phyloP scores from a whole-genome alignment of 2,888 invertebrate genomes.

The Ecdyonurus torrentis region DNA sequence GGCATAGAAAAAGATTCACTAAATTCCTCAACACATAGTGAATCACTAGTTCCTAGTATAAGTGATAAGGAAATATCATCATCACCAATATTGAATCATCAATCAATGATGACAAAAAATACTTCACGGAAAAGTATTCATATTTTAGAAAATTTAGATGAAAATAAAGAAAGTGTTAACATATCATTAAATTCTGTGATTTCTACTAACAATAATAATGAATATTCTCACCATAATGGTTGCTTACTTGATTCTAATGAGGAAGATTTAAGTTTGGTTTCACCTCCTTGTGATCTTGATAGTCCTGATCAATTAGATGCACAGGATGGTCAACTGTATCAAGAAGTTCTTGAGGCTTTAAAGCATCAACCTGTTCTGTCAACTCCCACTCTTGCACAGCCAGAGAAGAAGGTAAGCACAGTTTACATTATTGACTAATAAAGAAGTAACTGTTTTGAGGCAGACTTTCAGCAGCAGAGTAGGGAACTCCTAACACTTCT shows the following conservation, averaged over 20 bases:
- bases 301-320: background rate
- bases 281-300: background rate
- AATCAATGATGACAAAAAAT: background rate
- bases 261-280: background rate
- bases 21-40: background rate
- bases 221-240: background rate
- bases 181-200: background rate
- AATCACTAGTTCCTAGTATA: background rate
- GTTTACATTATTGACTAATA: too few relatives aligned
- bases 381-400: too few relatives aligned
- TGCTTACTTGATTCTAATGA: background rate
- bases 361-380: background rate
- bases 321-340: background rate
- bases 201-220: background rate
- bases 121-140: background rate
- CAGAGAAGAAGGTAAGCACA: background rate
- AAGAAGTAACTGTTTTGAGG: too few relatives aligned
- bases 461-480: too few relatives aligned
- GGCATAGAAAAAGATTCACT: conserved; percentile 1
- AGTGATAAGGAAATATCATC: too few relatives aligned
- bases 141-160: background rate
- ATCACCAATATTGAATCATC: too few relatives aligned
- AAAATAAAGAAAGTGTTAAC: background rate
- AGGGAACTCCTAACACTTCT: too few relatives aligned
- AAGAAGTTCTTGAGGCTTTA: background rate